Conservation (phyloP, 2,113 vertebrate genomes). For the Rattus rattus region DNA sequence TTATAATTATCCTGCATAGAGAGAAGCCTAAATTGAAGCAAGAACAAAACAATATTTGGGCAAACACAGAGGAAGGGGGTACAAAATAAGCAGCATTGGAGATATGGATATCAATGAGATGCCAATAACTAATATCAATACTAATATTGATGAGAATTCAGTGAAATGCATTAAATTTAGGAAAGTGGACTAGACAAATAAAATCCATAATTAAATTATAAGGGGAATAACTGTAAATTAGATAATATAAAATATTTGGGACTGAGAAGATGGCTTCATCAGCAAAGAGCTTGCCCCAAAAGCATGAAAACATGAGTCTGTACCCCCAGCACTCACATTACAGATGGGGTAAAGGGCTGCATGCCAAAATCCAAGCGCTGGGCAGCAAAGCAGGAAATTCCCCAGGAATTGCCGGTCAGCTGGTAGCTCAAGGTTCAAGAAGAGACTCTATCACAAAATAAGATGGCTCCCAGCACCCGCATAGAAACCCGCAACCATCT, state of each 20-base stretch:
- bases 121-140: not conserved
- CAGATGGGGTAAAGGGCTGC: not conserved
- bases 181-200: not conserved
- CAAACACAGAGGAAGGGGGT: not conserved
- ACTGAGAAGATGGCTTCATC: not conserved
- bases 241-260: not conserved
- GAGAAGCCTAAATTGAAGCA: conserved; percentile 11
- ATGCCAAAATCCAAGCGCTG: not conserved
- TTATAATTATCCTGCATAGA: not conserved
- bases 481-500: not conserved
- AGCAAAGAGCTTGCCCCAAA: not conserved
- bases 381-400: not conserved
- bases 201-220: conserved; percentile 13
- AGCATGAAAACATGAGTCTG: not conserved
- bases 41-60: not conserved
- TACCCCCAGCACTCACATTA: not conserved
- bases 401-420: not conserved
- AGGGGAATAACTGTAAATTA: not conserved
- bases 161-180: not conserved
- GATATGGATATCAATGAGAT: not conserved
- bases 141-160: not conserved
- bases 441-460: not conserved
- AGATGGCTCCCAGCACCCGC: not conserved
- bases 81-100: not conserved
- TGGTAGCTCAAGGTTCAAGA: not conserved